These are phyloP conservation scores for Nothocercus julius DNA, from an alignment of 2,113 vertebrate species.

Conservation along the genomic window DNA sequence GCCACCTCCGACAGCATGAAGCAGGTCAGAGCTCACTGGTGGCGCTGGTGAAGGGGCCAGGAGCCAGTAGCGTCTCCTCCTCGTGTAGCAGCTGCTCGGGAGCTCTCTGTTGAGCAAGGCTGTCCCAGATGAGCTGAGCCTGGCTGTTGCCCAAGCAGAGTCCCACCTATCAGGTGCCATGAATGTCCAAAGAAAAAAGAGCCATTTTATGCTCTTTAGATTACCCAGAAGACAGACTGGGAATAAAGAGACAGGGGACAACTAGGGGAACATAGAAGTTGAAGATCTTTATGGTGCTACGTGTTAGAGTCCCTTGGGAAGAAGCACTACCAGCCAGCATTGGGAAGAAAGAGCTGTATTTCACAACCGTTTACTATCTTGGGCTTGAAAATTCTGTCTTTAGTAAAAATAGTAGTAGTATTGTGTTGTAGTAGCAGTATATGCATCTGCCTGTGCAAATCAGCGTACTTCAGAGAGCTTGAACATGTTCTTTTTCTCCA, in stretches of 20 bases:
- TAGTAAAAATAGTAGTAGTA: neutral
- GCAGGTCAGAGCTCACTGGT: fast-evolving
- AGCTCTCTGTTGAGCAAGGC: fast-evolving
- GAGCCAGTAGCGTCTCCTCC: neutral
- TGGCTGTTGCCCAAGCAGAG: neutral
- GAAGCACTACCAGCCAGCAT: neutral
- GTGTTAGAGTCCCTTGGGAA: fast-evolving
- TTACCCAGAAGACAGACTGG: neutral
- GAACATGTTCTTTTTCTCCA: neutral
- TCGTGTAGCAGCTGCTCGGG: neutral
- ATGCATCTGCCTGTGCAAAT: neutral
- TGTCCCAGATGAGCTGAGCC: fast-evolving
- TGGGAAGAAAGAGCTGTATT: neutral
- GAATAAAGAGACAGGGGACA: neutral
- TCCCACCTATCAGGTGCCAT: neutral
- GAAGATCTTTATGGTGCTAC: neutral
- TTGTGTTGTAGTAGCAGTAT: too few relatives aligned
- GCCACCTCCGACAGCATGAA: neutral
- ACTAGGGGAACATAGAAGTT: fast-evolving
- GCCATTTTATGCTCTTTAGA: neutral
- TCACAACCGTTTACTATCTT: neutral
- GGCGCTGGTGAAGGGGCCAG: neutral
- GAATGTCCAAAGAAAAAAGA: neutral
- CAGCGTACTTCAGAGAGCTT: neutral
- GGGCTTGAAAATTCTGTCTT: neutral